Evolutionary conservation across 2,113 vertebrate genomes (phyloP).

Genomic region (Chloropsis cyanopogon): DNA sequence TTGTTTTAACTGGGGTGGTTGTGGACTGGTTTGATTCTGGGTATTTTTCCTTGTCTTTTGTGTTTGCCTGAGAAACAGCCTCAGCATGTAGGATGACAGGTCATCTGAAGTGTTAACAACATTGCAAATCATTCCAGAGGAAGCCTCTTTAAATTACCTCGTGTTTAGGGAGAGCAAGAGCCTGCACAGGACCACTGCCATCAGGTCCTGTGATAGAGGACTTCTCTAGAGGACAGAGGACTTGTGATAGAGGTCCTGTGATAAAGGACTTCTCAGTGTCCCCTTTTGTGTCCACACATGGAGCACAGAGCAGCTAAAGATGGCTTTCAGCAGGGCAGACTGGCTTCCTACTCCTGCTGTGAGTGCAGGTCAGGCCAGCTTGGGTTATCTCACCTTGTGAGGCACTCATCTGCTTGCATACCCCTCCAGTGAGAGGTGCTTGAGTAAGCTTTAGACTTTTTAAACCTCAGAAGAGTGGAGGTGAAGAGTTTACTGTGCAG

Average conservation of each 20-base stretch:
- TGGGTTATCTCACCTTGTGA: not conserved
- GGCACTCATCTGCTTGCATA: not conserved
- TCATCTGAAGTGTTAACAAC: not conserved
- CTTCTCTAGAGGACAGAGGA: too few species aligned
- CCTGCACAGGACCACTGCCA: not conserved
- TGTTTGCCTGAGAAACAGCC: not conserved
- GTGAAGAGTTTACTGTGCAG: not conserved
- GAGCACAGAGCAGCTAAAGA: not conserved
- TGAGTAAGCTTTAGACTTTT: not conserved
- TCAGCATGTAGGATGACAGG: not conserved
- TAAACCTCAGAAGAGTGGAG: not conserved
- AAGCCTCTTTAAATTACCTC: not conserved
- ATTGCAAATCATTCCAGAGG: not conserved
- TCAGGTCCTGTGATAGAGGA: accelerated
- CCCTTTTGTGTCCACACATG: not conserved
- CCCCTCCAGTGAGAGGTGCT: not conserved
- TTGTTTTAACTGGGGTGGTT: not conserved
- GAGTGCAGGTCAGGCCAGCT: accelerated
- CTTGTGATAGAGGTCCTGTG: too few species aligned
- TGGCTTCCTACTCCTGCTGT: not conserved
- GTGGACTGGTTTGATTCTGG: not conserved
- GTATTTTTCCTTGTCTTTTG: not conserved
- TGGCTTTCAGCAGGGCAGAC: not conserved
- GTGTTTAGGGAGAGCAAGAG: not conserved
- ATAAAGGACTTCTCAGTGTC: too few species aligned